A percentile compares a stretch with the other conserved stretches of the same genome.
phyloP scores from a whole-genome alignment of 2,797 vertebrate genomes.

The Myiotriccus ornatus region DNA sequence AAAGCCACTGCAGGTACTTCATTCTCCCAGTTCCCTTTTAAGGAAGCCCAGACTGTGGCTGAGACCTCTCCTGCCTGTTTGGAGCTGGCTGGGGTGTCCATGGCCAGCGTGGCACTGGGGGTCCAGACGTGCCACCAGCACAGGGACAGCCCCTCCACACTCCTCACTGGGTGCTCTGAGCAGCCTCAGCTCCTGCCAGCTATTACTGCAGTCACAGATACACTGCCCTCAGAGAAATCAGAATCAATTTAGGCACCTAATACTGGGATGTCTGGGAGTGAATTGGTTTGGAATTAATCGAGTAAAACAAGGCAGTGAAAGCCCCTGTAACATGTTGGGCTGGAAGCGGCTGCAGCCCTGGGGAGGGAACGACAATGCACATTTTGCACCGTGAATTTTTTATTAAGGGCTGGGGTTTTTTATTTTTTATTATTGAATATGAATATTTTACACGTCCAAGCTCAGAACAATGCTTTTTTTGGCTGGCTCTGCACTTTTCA shows the following conservation, averaged over 20 bases:
- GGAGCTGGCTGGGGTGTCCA: rapidly evolving
- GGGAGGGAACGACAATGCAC: conserved; percentile 20
- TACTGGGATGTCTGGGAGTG: neutral
- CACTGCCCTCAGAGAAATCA: neutral
- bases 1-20: neutral
- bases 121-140: rapidly evolving
- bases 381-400: conserved; percentile 48
- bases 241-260: conserved; percentile 1
- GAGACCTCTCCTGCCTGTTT: neutral
- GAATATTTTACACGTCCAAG: conserved; percentile 69
- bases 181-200: neutral
- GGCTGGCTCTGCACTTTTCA: conserved; percentile 68
- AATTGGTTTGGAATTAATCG: conserved; percentile 48
- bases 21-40: neutral
- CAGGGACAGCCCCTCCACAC: neutral
- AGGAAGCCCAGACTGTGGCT: neutral
- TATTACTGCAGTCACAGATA: neutral
- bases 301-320: conserved; percentile 25
- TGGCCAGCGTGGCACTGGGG: rapidly evolving
- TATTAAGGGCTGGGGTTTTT: neutral
- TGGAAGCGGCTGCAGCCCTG: conserved; percentile 20
- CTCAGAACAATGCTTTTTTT: conserved; percentile 72
- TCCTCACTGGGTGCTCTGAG: neutral
- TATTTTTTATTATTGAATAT: conserved; percentile 53
- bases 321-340: neutral